Base-by-base conservation (phyloP, 92 coral and sea anemone genomes). In the Galaxea fascicularis region DNA sequence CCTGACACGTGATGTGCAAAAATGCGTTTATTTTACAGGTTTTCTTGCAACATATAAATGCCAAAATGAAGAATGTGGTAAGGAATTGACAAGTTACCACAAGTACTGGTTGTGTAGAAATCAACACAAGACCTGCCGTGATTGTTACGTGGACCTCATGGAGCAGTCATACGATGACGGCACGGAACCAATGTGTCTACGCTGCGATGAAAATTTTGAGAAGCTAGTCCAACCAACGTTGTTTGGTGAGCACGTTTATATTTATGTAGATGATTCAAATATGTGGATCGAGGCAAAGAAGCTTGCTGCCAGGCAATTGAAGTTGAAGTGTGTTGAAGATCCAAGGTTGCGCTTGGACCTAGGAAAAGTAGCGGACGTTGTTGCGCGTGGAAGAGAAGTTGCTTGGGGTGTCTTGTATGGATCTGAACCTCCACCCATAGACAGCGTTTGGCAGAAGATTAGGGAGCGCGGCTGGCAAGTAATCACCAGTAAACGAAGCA, bases 351-450 rank as follows among this genome's bases (percentile, higher is more conserved):
- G 90, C 25, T 29, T 87, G 56, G 86, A 80, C 46, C 66, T 74
- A 13, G 86, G 86, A 44, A 87, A 65, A 65, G 82, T 87, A 1
- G 58, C 78, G 5, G 88, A 68, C 21, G 78, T 76, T 71, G 83
- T 88, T 9, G 82, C 88, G 1, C 63, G 56, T 21, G 88, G 86
- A 25, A 74, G 88, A 21, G 17, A 39, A 14, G 78, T 82, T 20
- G 91, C 79, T 13, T 30, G 52, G 72, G 67, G 66, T 20, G 83
- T 27, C 54, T 28, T 82, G 28, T 88, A 88, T 62, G 88, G 83
- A 22, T 88, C 91, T 0, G 91, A 88, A 69, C 91, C 91, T 13
- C 88, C 91, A 25, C 83, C 87, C 1, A 31, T 70, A 57, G 83
- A 88, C 71, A 74, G 44, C 18, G 91, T 88, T 28, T 88, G 88